Base-by-base conservation (phyloP, 1,140 invertebrate species). In the Ceratosolen solmsi region DNA sequence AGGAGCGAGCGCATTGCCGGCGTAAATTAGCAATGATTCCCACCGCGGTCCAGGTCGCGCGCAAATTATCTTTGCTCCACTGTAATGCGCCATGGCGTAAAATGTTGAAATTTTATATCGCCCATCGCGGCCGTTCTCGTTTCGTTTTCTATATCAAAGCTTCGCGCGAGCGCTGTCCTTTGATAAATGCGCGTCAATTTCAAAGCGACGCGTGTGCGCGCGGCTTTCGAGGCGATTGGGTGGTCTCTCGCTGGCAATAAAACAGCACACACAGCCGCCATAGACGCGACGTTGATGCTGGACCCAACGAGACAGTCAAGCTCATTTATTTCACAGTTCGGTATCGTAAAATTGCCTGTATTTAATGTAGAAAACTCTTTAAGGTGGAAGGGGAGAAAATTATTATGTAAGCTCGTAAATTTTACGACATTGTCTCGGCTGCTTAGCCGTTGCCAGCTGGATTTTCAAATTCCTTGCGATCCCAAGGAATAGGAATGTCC, bases 321-420 rank as follows among this genome's bases (percentile, higher is more conserved):
- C 63, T 38, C 63, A 68, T 68, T 68, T n/a, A 11, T 68, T 68
- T 68, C 33, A 33, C 38, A 68, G 38, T 33, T n/a, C n/a, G n/a
- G 63, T 68, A 36, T 63, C 60, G 60, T 63, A 63, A 63, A 63
- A 36, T 33, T 63, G 30, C 2, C 60, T 33, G 13, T 20, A 13
- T 63, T 63, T 63, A 63, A 63, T 63, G 60, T 20, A 63, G 30
- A 27, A 63, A 63, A 63, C 30, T 20, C 60, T 33, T 2, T 63
- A 25, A 27, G 0, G 1, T 25, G 27, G 13, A 4, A 63, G 60
- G 17, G 13, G 41, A 13, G 41, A 63, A 63, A 63, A 63, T 63
- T 33, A 63, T 63, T 63, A 63, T 33, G 60, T 36, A 63, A 33
- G 27, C 60, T 30, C 25, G 60, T 63, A 68, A 68, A 68, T 68